Evolutionary conservation across 2,888 invertebrate species (phyloP), one percentile per base, ranked within the genome.

Genomic region (Eristalis intricaria): DNA sequence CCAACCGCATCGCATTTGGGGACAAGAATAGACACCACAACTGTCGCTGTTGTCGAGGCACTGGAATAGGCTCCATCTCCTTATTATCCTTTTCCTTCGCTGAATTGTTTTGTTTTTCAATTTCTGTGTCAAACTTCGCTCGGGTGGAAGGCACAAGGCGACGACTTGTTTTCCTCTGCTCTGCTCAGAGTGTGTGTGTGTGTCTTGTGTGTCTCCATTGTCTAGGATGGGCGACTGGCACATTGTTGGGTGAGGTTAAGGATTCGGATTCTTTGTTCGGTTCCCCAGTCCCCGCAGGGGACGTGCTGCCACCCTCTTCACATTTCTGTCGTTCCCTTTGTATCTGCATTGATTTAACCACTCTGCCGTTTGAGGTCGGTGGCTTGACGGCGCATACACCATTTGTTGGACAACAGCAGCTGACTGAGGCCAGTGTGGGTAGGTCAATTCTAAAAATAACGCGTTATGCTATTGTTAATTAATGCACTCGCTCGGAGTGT

Each of bases 201-300:
- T 23, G 23, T 60, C 4, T 26, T 5, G 8, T 26, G 26, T 58
- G 58, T 11, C 60, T 60, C 29, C 60, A 68, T 74, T 75, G 80
- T 81, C 74, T 81, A 69, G 64, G 58, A 56, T 69, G 19, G 74
- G 80, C 80, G 68, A 80, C 74, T 75, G 38, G 56, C 74, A 81
- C 64, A 75, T 69, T 81, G 81, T 74, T 74, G 58, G 63, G 81
- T 69, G 81, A 81, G 81, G 81, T 81, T 75, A 81, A 69, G 74
- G 58, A 68, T 81, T 81, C 63, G 40, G n/a, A 75, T 69, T 61
- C 68, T 58, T 81, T 81, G 74, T 75, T 69, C 26, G 19, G 38
- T 75, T 64, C 19, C 40, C 19, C 32, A 11, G 7, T 8, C 35
- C 70, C 74, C 63, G 22, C 35, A 15, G 74, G 81, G 68, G 73